Evolutionary conservation across 2,113 vertebrate species (phyloP), one percentile per base, ranked within the genome.

Genomic region (Callorhinus ursinus): DNA sequence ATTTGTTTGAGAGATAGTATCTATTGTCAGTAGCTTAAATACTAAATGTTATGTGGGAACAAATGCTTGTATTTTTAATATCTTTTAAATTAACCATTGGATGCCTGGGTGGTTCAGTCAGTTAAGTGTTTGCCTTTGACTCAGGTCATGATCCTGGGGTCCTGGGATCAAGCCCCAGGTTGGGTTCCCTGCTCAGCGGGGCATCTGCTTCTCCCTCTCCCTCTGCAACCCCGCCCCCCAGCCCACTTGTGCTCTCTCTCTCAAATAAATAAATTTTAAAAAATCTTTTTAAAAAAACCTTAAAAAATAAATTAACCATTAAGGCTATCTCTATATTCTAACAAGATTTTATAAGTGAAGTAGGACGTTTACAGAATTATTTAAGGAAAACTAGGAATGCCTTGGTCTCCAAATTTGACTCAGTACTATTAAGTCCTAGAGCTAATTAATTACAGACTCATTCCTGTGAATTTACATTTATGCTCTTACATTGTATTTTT

Each of bases 341-440:
- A 24, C n/a, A 36, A 82, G 14, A 82, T 59, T 59, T 42, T 88
- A 22, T 33, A 82, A 22, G 33, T 42, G 31, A 76, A 76, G 61
- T n/a, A 33, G 80, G 76, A 82, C 51, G 11, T 51, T 74, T 82
- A 67, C n/a, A 42, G 15, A 94, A 92, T 76, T 87, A 28, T 46
- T 67, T 91, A 88, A 96, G 67, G 57, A 57, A 82, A 82, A 79
- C 19, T 79, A 49, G 19, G 57, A 55, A 82, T n/a, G 11, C 5
- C n/a, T 7, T 59, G 26, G 5, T 36, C 24, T 92, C n/a, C 36
- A n/a, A 24, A 8, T 82, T 51, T 88, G 46, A 65, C 28, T 39
- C 33, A 80, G 1, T 59, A n/a, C n/a, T 83, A 11, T 31, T 31
- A 77, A 69, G 15, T 88, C 15, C n/a, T 63, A 88, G 59, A 67